phyloP scores from a whole-genome alignment of 2,797 vertebrate genomes.

The Ciconia nigra region DNA sequence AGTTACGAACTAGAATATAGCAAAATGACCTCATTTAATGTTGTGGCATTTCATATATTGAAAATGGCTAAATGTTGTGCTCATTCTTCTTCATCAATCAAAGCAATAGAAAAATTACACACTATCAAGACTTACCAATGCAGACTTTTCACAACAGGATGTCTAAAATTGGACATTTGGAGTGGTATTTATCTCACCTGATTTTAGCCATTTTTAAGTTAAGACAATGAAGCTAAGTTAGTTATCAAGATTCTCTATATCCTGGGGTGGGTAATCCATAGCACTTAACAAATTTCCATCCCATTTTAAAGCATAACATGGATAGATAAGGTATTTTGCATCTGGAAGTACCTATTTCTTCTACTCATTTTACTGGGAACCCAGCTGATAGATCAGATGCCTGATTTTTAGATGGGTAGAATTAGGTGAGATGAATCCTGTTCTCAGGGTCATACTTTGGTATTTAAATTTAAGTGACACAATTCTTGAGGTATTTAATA shows the following conservation, averaged over 20 bases:
- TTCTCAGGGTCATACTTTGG: neutral
- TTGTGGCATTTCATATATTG: neutral
- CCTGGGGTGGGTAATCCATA: neutral
- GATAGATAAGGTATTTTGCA: neutral
- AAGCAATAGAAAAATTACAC: neutral
- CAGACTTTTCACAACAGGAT: neutral
- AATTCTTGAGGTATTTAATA: neutral
- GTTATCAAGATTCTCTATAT: neutral
- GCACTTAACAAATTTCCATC: neutral
- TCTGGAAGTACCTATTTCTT: neutral
- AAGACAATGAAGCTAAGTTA: neutral
- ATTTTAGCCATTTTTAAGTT: neutral
- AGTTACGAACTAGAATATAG: neutral
- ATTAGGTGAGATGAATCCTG: neutral
- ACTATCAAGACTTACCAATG: neutral
- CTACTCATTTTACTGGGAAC: neutral
- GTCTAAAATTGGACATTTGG: neutral
- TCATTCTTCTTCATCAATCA: neutral
- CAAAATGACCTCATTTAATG: neutral
- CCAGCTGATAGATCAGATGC: neutral
- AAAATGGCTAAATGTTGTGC: neutral
- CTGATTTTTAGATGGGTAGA: neutral
- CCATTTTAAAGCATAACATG: neutral
- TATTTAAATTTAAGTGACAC: neutral
- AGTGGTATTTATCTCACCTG: neutral